Percentiles rank a stretch among this genome's conserved stretches.
phyloP scores from a whole-genome alignment of 2,113 vertebrate species.

The Upupa epops region DNA sequence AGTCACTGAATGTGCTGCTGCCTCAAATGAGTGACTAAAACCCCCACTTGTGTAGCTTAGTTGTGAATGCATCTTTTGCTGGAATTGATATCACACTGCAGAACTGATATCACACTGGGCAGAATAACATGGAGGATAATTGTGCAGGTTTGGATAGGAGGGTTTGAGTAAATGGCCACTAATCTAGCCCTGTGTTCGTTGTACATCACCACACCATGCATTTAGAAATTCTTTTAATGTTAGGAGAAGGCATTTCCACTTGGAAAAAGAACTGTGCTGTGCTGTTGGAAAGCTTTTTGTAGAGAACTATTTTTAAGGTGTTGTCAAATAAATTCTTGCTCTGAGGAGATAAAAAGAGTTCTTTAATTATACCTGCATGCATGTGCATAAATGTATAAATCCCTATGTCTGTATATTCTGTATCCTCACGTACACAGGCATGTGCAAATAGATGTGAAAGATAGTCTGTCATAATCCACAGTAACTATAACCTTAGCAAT shows the following conservation, averaged over 20 bases:
- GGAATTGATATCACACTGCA: neutral
- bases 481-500: conserved; percentile 32
- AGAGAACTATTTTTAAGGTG: neutral
- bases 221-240: neutral
- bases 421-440: neutral
- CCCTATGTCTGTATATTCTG: neutral
- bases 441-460: neutral
- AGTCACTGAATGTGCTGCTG: neutral
- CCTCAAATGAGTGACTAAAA: conserved; percentile 15
- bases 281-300: neutral
- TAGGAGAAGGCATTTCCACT: neutral
- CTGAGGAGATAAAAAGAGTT: neutral
- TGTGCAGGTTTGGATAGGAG: neutral
- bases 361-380: neutral
- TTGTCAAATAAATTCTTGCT: neutral
- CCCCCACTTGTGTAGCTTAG: neutral
- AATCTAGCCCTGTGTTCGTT: neutral
- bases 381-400: neutral
- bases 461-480: neutral
- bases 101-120: neutral
- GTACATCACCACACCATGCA: neutral
- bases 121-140: neutral
- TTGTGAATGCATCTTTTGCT: neutral
- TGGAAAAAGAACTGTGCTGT: neutral
- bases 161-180: neutral